Conservation (phyloP, 2,888 invertebrate species). For the Trichogramma evanescens region DNA sequence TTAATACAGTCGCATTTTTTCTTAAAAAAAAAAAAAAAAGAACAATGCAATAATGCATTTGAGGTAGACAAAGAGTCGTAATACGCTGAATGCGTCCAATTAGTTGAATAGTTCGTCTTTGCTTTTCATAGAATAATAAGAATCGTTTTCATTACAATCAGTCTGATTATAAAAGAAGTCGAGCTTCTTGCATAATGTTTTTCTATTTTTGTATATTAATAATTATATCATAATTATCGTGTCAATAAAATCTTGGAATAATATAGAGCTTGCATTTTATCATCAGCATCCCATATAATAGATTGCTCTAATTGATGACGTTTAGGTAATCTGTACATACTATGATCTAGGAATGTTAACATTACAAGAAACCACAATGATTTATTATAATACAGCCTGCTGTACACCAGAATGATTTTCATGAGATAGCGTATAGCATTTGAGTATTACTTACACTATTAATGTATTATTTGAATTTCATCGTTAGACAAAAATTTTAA, state of each 20-base stretch:
- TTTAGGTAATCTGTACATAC: conserved; percentile 32
- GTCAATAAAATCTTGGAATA: conserved; percentile 23
- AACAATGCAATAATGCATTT: conserved; percentile 5
- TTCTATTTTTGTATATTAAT: conserved; percentile 26
- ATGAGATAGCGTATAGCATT: conserved; percentile 26
- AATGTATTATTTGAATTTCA: background rate
- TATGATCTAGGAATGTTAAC: conserved; percentile 32
- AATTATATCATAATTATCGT: conserved; percentile 26
- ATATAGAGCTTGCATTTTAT: conserved; percentile 19
- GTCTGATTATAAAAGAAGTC: conserved; percentile 31
- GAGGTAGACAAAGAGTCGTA: conserved; percentile 30
- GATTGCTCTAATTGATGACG: conserved; percentile 32
- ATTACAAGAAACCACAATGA: conserved; percentile 46
- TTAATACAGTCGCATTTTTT: conserved; percentile 29
- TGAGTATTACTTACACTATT: background rate
- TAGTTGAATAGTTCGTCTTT: conserved; percentile 15
- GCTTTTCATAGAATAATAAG: conserved; percentile 7
- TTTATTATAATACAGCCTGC: conserved; percentile 47
- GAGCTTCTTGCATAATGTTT: conserved; percentile 28
- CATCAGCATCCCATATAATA: conserved; percentile 25
- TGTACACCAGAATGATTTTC: conserved; percentile 41
- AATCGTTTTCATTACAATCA: conserved; percentile 25
- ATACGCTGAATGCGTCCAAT: conserved; percentile 17
- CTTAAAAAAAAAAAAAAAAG: conserved; percentile 24
- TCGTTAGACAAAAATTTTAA: conserved; percentile 10